Percentiles rank a stretch among this genome's conserved stretches.
Conservation (phyloP, 2,888 invertebrate species). For the Siphonodentalium dalli region DNA sequence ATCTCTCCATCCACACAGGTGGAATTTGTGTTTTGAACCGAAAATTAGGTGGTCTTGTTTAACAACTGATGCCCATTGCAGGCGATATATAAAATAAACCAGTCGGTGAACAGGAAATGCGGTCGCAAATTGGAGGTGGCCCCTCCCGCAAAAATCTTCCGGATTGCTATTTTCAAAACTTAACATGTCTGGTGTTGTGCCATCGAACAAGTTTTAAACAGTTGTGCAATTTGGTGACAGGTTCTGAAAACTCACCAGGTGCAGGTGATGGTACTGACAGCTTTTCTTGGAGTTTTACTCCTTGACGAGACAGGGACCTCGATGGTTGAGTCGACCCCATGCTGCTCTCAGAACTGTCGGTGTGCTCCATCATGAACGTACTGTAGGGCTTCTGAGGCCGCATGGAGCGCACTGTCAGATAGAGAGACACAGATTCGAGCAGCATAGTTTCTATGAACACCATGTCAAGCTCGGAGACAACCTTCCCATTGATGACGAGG, state of each 20-base stretch:
- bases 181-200: too few species aligned
- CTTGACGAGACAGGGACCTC: slow-evolving; percentile 70
- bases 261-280: slow-evolving; percentile 94
- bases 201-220: too few species aligned
- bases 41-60: too few species aligned
- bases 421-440: slow-evolving; percentile 90
- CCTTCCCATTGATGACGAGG: slow-evolving; percentile 97
- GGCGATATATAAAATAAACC: too few species aligned
- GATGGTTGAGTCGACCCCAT: slow-evolving; percentile 97
- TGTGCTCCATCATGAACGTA: slow-evolving; percentile 73
- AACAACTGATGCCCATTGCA: too few species aligned
- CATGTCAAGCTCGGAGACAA: slow-evolving; percentile 98
- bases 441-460: slow-evolving; percentile 97
- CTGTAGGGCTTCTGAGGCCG: slow-evolving; percentile 73
- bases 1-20: too few species aligned
- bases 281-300: slow-evolving; percentile 87
- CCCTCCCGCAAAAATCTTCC: too few species aligned
- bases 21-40: too few species aligned
- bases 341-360: slow-evolving; percentile 95
- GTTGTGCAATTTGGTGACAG: too few species aligned
- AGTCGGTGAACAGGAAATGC: too few species aligned
- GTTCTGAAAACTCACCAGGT: slow-evolving; percentile 28
- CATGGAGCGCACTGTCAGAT: slow-evolving; percentile 95
- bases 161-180: too few species aligned
- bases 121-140: too few species aligned